phyloP scores from a whole-genome alignment of 2,797 vertebrate species.

The Falco naumanni region DNA sequence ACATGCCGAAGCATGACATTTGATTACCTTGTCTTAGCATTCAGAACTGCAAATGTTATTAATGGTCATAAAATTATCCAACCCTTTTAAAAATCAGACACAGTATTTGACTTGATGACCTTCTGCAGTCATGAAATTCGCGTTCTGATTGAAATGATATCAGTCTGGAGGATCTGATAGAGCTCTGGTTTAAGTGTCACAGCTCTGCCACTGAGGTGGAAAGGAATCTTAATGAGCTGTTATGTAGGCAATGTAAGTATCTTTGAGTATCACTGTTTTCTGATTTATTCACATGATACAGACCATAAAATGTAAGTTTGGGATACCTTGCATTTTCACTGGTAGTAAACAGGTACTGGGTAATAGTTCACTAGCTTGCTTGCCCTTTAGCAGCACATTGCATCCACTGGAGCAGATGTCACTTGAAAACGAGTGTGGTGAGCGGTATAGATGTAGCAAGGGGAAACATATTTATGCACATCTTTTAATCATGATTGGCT shows the following conservation, averaged over 20 bases:
- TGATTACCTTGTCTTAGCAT: constrained; percentile 64
- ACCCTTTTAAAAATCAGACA: constrained; percentile 70
- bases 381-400: background rate
- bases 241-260: background rate
- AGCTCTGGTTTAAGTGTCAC: constrained; percentile 57
- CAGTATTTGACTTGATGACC: constrained; percentile 65
- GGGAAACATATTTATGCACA: background rate
- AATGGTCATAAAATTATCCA: constrained; percentile 71
- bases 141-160: constrained; percentile 55
- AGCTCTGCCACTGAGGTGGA: constrained; percentile 36
- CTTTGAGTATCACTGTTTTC: background rate
- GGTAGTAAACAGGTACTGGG: background rate
- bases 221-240: constrained; percentile 52
- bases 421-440: background rate
- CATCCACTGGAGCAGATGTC: background rate
- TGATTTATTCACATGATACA: background rate
- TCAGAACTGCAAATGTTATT: constrained; percentile 64
- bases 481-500: background rate
- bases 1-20: constrained; percentile 10
- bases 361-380: background rate
- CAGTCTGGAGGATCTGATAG: constrained; percentile 50
- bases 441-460: background rate
- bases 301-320: background rate
- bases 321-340: background rate
- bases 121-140: constrained; percentile 63